Evolutionary conservation across 2,113 vertebrate species (phyloP).

Genomic region (Pionites leucogaster): DNA sequence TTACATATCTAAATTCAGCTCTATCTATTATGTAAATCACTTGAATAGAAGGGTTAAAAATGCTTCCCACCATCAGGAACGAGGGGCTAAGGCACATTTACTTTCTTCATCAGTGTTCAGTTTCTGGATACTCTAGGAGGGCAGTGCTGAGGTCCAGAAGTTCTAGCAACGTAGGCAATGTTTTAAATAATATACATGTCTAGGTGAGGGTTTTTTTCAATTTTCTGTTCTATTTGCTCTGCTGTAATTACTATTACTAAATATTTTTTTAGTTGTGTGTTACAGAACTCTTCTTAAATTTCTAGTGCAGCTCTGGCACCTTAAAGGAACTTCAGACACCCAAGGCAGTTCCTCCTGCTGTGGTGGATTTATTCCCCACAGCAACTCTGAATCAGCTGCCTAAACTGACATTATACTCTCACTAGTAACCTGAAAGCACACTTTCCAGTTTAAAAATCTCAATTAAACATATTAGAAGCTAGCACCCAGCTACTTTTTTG

Average conservation of each 20-base stretch:
- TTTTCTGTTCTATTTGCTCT: neutral
- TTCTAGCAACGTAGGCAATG: neutral
- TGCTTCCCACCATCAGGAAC: neutral
- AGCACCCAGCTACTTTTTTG: neutral
- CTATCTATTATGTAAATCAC: neutral
- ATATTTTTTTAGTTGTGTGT: neutral
- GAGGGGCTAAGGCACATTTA: neutral
- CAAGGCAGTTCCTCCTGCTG: neutral
- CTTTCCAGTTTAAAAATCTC: neutral
- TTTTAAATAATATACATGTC: neutral
- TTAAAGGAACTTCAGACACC: neutral
- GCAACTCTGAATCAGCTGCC: neutral
- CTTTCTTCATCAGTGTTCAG: neutral
- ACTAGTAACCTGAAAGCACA: neutral
- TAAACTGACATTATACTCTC: neutral
- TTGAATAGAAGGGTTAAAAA: neutral
- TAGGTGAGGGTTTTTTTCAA: rapidly evolving
- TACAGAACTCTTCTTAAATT: neutral
- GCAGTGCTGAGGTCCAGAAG: neutral
- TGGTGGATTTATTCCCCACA: neutral
- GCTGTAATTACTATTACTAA: neutral
- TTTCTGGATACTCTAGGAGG: neutral
- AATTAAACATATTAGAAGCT: neutral
- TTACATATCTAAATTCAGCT: neutral
- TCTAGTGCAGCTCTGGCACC: neutral